Evolutionary conservation across 2,888 invertebrate species (phyloP).

Genomic region (Nipponacmea schrenckii): DNA sequence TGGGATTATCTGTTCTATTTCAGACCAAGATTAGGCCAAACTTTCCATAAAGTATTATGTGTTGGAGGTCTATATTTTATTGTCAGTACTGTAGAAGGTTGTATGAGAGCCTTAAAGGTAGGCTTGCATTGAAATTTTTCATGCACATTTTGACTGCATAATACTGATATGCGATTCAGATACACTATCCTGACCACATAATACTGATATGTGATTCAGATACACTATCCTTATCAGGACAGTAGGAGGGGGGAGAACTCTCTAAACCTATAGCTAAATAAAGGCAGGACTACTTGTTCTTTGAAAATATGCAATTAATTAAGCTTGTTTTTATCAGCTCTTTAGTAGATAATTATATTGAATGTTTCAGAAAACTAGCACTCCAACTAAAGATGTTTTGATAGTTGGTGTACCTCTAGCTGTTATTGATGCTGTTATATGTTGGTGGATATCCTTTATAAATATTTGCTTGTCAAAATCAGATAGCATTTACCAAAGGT

Average conservation of each 20-base stretch:
- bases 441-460: conserved; percentile 84
- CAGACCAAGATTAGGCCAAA: conserved; percentile 84
- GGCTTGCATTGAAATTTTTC: conserved; percentile 1
- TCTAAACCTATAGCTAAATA: no score
- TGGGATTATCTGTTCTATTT: conserved; percentile 15
- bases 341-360: no score
- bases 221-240: not conserved
- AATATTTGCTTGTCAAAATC: no score
- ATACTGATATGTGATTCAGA: not conserved
- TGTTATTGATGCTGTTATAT: conserved; percentile 79
- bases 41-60: conserved; percentile 87
- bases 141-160: no score
- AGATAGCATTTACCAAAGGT: no score
- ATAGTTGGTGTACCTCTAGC: conserved; percentile 88
- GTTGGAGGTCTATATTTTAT: conserved; percentile 86
- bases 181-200: not conserved
- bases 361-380: conserved; percentile 72
- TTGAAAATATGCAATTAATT: no score
- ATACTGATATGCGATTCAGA: not conserved
- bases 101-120: conserved; percentile 77
- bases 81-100: conserved; percentile 86
- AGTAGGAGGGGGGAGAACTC: no score
- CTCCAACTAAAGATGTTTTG: conserved; percentile 72
- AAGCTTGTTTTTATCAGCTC: no score
- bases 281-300: no score